Percentiles rank a stretch among this genome's conserved stretches.
Evolutionary conservation across 2,888 invertebrate genomes (phyloP).

Genomic region (Leptinotarsa juncta): DNA sequence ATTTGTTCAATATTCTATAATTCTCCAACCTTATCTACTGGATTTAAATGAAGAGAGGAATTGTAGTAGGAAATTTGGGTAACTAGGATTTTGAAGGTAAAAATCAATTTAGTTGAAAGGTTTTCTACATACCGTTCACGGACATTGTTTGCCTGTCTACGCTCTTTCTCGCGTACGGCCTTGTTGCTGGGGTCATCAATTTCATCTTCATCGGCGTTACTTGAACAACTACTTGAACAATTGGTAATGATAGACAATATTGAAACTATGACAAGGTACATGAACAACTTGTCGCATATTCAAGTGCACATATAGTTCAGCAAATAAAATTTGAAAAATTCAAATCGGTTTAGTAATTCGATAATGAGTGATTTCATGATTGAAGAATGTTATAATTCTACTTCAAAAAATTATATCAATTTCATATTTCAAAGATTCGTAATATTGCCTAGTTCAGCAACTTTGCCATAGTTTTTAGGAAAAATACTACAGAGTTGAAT

Average conservation of each 20-base stretch:
- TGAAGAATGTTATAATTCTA: too few species aligned
- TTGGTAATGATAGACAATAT: constrained; percentile 29
- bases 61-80: background rate
- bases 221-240: constrained; percentile 72
- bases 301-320: too few species aligned
- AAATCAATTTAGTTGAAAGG: constrained; percentile 54
- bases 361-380: too few species aligned
- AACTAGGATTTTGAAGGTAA: background rate
- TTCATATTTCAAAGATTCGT: background rate
- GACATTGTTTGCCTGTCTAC: constrained; percentile 97
- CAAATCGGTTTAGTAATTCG: too few species aligned
- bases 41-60: too few species aligned
- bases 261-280: constrained; percentile 32
- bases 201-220: constrained; percentile 84
- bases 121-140: constrained; percentile 87
- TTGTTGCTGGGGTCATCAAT: constrained; percentile 88
- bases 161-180: constrained; percentile 93
- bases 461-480: constrained; percentile 34
- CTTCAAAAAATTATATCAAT: too few species aligned
- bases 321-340: too few species aligned
- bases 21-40: too few species aligned
- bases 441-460: background rate
- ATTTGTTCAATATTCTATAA: too few species aligned
- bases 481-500: background rate
- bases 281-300: background rate